Evolutionary conservation across 2,888 invertebrate genomes (phyloP).

Genomic region (Apodemia hepburni): DNA sequence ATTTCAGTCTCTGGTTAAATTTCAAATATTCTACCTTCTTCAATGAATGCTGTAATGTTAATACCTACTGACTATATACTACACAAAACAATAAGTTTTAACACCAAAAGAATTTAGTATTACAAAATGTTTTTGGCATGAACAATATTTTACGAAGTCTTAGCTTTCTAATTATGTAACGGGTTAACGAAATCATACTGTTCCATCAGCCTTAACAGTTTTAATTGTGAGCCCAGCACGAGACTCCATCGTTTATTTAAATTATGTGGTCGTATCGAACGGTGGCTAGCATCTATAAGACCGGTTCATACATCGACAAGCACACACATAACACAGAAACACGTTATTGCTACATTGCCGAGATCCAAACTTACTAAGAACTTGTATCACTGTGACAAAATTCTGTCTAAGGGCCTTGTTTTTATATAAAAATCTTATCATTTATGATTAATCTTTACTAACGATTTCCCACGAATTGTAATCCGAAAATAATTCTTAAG

Average conservation of each 20-base stretch:
- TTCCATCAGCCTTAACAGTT: conserved; percentile 55
- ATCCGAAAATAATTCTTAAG: no score
- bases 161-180: conserved; percentile 56
- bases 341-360: conserved; percentile 32
- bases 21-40: no score
- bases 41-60: background rate
- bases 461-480: no score
- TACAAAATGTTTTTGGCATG: background rate
- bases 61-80: background rate
- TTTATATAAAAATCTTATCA: conserved; percentile 20
- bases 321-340: conserved; percentile 38
- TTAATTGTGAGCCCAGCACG: conserved; percentile 61
- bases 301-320: conserved; percentile 54
- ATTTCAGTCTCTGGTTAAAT: no score
- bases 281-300: conserved; percentile 57
- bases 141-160: conserved; percentile 20
- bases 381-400: conserved; percentile 38
- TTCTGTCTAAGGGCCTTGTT: conserved; percentile 30
- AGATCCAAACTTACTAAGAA: conserved; percentile 43
- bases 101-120: background rate
- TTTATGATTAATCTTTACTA: background rate
- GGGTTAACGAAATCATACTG: conserved; percentile 51
- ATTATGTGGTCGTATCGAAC: conserved; percentile 62
- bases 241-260: conserved; percentile 65
- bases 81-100: background rate